phyloP scores from a whole-genome alignment of 1,140 invertebrate species.

The Matsumurasca onukii region DNA sequence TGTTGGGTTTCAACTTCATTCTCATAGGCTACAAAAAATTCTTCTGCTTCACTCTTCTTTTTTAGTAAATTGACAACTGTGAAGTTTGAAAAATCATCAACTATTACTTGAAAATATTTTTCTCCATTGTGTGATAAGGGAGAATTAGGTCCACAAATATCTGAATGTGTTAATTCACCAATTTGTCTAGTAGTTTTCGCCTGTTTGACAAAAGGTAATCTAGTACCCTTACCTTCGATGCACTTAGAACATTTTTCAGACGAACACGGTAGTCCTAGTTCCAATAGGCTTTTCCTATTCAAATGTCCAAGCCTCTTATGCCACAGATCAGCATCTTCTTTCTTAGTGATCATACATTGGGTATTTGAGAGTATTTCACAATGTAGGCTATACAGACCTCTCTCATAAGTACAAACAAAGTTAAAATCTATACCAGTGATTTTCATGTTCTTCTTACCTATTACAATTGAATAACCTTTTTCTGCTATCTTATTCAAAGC shows the following conservation, averaged over 20 bases:
- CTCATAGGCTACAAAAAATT: constrained; percentile 27
- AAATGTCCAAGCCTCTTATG: constrained; percentile 23
- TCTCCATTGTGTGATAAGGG: constrained; percentile 11
- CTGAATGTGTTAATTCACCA: constrained; percentile 28
- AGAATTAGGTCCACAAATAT: constrained; percentile 26
- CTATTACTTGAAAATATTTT: constrained; percentile 26
- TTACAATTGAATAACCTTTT: background rate
- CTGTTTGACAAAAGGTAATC: constrained; percentile 10
- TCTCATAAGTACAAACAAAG: background rate
- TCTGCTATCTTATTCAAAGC: background rate
- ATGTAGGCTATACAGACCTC: background rate
- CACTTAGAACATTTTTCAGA: constrained; percentile 13
- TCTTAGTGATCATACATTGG: background rate
- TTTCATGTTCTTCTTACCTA: background rate
- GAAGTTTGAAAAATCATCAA: constrained; percentile 27
- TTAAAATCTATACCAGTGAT: background rate
- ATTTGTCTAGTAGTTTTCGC: constrained; percentile 20
- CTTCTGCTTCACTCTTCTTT: constrained; percentile 18
- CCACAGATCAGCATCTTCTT: constrained; percentile 11
- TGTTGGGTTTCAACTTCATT: constrained; percentile 8
- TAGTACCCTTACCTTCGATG: constrained; percentile 22
- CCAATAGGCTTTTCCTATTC: constrained; percentile 18
- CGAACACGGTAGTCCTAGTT: background rate
- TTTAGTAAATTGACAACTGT: constrained; percentile 1
- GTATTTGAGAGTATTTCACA: background rate